A percentile compares a stretch with the other conserved stretches of the same genome.
Evolutionary conservation across 2,888 invertebrate species (phyloP).

Genomic region (Torymus auratus): DNA sequence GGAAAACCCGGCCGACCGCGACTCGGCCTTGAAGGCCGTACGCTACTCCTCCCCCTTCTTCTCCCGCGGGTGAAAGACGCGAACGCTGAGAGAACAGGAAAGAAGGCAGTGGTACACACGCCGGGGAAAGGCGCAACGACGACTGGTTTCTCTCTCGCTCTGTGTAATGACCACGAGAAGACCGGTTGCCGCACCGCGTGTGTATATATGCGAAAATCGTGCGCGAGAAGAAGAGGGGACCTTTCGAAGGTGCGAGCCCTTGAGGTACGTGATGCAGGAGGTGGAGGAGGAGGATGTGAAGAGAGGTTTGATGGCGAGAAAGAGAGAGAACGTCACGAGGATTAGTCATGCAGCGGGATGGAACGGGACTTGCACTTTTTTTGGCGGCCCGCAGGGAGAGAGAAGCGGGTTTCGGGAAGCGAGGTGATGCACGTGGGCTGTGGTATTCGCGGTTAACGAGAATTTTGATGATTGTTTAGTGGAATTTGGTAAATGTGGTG

Average conservation of each 20-base stretch:
- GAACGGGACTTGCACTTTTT: neutral
- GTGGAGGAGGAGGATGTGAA: too few species aligned
- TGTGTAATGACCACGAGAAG: constrained; percentile 44
- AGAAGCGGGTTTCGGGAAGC: too few species aligned
- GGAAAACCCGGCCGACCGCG: constrained; percentile 69
- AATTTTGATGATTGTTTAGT: too few species aligned
- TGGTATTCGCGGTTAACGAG: too few species aligned
- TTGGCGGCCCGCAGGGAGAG: too few species aligned
- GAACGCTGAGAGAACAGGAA: neutral
- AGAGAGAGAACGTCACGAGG: neutral
- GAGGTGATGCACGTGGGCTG: too few species aligned
- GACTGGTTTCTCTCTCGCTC: constrained; percentile 43
- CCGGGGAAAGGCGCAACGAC: constrained; percentile 35
- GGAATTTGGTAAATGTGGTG: too few species aligned
- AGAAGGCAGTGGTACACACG: neutral
- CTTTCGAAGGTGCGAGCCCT: too few species aligned
- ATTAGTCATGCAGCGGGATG: neutral
- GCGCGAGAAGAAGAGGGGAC: too few species aligned
- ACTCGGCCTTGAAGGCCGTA: constrained; percentile 70
- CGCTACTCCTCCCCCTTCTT: constrained; percentile 58
- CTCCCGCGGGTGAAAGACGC: constrained; percentile 36
- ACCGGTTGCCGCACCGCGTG: constrained; percentile 28
- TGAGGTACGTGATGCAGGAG: too few species aligned
- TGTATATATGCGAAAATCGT: too few species aligned
- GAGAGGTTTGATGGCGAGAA: too few species aligned